A percentile compares a stretch with the other conserved stretches of the same genome.
These are phyloP conservation scores for Cyclophora punctaria DNA, from an alignment of 2,888 invertebrate species.

Conservation along the genomic window DNA sequence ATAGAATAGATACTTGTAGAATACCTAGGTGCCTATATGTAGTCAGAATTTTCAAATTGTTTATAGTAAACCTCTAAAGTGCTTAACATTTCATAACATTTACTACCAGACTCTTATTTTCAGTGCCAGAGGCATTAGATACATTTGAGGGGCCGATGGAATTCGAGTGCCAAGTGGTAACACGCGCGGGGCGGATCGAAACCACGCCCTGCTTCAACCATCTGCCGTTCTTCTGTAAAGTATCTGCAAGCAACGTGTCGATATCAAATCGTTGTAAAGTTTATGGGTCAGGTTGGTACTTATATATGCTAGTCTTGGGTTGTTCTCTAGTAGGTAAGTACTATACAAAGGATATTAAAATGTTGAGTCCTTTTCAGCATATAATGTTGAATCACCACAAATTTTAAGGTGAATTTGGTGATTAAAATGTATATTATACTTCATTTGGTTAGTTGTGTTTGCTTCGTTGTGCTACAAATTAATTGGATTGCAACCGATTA, in stretches of 20 bases:
- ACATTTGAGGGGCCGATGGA: not conserved
- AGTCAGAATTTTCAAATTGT: too few relatives aligned
- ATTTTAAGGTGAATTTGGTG: too few relatives aligned
- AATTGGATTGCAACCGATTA: too few relatives aligned
- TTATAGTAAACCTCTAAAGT: too few relatives aligned
- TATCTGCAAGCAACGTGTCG: conserved; percentile 30
- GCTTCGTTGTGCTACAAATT: too few relatives aligned
- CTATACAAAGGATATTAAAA: not conserved
- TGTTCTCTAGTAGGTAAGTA: not conserved
- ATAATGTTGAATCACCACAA: too few relatives aligned
- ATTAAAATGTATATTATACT: too few relatives aligned
- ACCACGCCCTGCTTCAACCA: conserved; percentile 17
- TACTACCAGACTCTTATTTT: not conserved
- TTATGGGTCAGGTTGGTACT: conserved; percentile 30
- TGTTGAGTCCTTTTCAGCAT: too few relatives aligned
- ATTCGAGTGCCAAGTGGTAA: conserved; percentile 20
- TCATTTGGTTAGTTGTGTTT: too few relatives aligned
- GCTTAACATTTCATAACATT: not conserved
- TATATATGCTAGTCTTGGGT: too few relatives aligned
- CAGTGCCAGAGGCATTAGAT: not conserved
- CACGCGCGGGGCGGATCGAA: conserved; percentile 30
- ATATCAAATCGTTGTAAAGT: conserved; percentile 26
- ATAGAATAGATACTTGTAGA: too few relatives aligned
- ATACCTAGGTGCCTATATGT: too few relatives aligned
- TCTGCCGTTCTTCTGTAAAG: conserved; percentile 51